These are phyloP conservation scores for Romanogobio albipinnatus DNA, from an alignment of 2,113 vertebrate genomes.

Conservation along the genomic window DNA sequence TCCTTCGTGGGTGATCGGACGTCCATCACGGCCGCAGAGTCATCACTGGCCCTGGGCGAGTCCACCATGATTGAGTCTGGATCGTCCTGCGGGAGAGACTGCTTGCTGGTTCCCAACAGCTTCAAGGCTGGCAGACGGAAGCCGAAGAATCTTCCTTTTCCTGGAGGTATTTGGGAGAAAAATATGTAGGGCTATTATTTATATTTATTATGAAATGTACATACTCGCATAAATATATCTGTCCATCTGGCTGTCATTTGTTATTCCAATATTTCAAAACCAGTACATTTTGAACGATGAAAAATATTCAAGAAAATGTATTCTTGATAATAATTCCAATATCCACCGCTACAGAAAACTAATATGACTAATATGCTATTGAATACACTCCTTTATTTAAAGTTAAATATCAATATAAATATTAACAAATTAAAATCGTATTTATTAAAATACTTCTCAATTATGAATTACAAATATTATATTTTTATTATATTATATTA, in stretches of 20 bases:
- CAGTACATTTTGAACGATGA: too few relatives aligned
- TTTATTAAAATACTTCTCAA: not conserved
- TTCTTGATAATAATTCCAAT: too few relatives aligned
- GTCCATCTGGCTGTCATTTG: too few relatives aligned
- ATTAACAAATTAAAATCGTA: not conserved
- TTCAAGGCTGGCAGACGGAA: slow-evolving; percentile 90
- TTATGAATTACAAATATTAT: not conserved
- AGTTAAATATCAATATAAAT: not conserved
- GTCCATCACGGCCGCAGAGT: slow-evolving; percentile 89
- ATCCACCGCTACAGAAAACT: too few relatives aligned
- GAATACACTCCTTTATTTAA: not conserved
- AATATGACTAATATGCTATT: too few relatives aligned
- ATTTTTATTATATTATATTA: too few relatives aligned
- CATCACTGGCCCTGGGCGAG: slow-evolving; percentile 86
- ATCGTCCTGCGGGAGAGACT: slow-evolving; percentile 95
- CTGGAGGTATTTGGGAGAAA: slow-evolving; percentile 52
- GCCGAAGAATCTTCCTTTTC: slow-evolving; percentile 87
- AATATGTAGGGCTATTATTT: slow-evolving; percentile 14
- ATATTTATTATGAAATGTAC: not conserved
- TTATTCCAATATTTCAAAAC: too few relatives aligned
- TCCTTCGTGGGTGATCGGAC: slow-evolving; percentile 93
- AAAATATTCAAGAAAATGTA: too few relatives aligned
- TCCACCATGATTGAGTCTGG: slow-evolving; percentile 94
- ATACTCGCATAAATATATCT: too few relatives aligned
- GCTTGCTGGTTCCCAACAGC: slow-evolving; percentile 90